phyloP scores from a whole-genome alignment of 2,113 vertebrate genomes.

The Illadopsis cleaveri region DNA sequence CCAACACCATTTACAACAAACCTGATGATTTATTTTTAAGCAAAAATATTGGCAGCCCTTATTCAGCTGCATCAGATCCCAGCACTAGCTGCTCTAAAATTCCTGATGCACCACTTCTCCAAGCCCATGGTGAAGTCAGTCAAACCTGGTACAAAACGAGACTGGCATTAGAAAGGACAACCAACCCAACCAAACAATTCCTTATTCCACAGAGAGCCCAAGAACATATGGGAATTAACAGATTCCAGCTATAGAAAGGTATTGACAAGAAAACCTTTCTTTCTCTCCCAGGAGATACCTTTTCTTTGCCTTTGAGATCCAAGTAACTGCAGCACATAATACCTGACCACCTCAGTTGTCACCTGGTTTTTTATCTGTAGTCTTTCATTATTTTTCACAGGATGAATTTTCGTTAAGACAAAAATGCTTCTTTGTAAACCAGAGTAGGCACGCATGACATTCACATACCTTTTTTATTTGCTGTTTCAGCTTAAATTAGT shows the following conservation, averaged over 20 bases:
- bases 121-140: neutral
- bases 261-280: neutral
- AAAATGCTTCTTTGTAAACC: neutral
- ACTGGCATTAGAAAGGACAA: neutral
- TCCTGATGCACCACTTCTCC: neutral
- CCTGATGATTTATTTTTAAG: neutral
- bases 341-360: neutral
- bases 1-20: neutral
- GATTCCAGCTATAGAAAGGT: neutral
- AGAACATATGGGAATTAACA: accelerated
- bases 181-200: accelerated
- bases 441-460: neutral
- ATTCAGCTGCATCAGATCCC: neutral
- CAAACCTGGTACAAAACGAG: neutral
- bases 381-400: neutral
- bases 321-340: accelerated
- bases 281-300: neutral
- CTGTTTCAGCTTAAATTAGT: constrained; percentile 40
- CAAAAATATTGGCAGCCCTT: neutral
- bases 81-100: neutral
- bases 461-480: neutral
- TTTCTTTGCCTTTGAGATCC: neutral
- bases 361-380: neutral
- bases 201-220: neutral
- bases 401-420: neutral